phyloP scores from a whole-genome alignment of 2,888 invertebrate species.

The Nomada ruficornis region DNA sequence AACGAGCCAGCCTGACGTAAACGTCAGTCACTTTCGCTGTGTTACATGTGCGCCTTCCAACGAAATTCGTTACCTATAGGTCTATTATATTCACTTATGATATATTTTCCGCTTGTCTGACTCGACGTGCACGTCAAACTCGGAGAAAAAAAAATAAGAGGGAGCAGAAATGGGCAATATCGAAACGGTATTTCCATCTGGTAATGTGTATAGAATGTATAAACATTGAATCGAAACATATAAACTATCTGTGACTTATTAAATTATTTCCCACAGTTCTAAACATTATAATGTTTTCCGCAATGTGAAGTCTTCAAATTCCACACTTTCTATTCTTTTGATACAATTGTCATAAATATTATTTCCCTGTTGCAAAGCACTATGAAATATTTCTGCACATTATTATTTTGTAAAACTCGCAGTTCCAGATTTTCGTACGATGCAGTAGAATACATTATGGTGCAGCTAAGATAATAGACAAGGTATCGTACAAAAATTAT shows the following conservation, averaged over 20 bases:
- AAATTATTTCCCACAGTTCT: too few relatives aligned
- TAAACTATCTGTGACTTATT: background rate
- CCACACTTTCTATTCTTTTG: too few relatives aligned
- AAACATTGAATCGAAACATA: background rate
- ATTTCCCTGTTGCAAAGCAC: too few relatives aligned
- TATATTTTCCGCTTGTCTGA: constrained; percentile 76
- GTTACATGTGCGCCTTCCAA: constrained; percentile 48
- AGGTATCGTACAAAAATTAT: too few relatives aligned
- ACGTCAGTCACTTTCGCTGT: constrained; percentile 75
- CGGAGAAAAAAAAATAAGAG: background rate
- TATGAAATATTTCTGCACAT: too few relatives aligned
- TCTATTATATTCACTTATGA: constrained; percentile 55
- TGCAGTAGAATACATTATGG: too few relatives aligned
- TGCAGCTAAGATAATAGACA: too few relatives aligned
- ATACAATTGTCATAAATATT: too few relatives aligned
- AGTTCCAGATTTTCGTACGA: too few relatives aligned
- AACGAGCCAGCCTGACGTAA: constrained; percentile 58
- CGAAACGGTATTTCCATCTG: constrained; percentile 4
- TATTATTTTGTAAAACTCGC: too few relatives aligned
- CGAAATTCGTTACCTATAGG: constrained; percentile 48
- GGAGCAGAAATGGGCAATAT: constrained; percentile 4
- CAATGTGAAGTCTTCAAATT: too few relatives aligned
- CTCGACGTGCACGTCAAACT: constrained; percentile 16
- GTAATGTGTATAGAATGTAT: background rate
- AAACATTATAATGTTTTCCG: too few relatives aligned